Conservation (phyloP, 2,888 invertebrate genomes). For the Silvanus unidentatus region DNA sequence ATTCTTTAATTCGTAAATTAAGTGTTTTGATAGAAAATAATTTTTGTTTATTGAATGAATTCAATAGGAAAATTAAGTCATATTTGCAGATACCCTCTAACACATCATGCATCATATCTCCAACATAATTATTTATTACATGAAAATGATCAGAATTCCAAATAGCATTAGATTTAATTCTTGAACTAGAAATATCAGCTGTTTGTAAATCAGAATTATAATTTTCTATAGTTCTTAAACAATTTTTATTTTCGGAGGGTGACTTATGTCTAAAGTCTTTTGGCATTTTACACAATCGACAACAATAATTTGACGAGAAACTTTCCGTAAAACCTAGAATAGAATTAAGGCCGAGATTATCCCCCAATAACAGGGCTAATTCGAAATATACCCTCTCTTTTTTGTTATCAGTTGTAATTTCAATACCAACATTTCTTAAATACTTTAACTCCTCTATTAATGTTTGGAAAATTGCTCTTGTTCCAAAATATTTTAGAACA, state of each 20-base stretch:
- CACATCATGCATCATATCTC: slow-evolving; percentile 2
- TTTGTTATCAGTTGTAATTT: background rate
- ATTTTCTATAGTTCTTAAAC: slow-evolving; percentile 1
- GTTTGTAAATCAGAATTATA: background rate
- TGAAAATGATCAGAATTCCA: background rate
- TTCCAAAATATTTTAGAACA: no score
- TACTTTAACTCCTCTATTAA: no score
- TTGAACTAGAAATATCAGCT: background rate
- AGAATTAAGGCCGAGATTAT: background rate
- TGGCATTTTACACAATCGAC: slow-evolving; percentile 21
- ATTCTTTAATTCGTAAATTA: background rate
- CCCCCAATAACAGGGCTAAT: background rate
- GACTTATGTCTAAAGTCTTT: background rate
- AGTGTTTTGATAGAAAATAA: slow-evolving; percentile 2
- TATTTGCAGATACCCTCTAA: slow-evolving; percentile 1
- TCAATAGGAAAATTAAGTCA: background rate
- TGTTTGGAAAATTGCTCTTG: no score
- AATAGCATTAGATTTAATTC: background rate
- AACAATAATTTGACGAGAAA: background rate
- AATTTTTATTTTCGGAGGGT: background rate
- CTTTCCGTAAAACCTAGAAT: slow-evolving; percentile 1
- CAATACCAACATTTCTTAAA: no score
- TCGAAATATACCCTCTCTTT: background rate
- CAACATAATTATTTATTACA: background rate
- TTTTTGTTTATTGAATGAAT: background rate